Base-by-base conservation (phyloP, 2,888 invertebrate species). In the Eristalis pertinax region DNA sequence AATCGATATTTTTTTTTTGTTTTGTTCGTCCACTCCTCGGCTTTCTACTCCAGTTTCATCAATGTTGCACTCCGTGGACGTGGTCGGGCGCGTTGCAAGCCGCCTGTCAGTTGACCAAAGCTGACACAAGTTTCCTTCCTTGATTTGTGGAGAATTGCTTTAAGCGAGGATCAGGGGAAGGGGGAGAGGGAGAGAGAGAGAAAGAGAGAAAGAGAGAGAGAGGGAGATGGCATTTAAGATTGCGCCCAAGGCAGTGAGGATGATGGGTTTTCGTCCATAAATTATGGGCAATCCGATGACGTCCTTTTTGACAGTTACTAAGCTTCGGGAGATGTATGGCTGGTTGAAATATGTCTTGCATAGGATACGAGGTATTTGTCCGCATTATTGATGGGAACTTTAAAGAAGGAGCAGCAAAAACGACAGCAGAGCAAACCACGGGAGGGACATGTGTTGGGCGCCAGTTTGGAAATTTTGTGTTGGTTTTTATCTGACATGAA, bases 1-100 rank as follows among this genome's bases (percentile, higher is more conserved):
- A 72, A 80, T 68, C 63, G 70, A 80, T 84, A 67, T 67, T 72
- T 70, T 13, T 24, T 50, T 4, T 15, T 13, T n/a, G 72, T 75
- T 73, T 70, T n/a, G 13, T 19, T n/a, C 4, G 43, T 7, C 13
- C 15, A 26, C 26, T 26, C 26, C 26, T 60, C 15, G 41, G 24
- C 41, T 70, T 65, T 13, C 19, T 50, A 22, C 58, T 78, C 64
- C 13, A 13, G 32, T 24, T 68, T 22, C 41, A 5, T 64, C 32
- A 8, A 19, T 19, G 19, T 8, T 67, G 62, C 72, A 82, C 65
- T 83, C 41, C 41, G 68, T 29, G 77, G 32, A 5, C 41, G 19
- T 22, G 62, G 15, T 41, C 22, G 35, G 5, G 35, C 63, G 32
- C 32, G 32, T 32, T 68, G 50, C 60, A 60, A 82, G 60, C 32